phyloP scores from a whole-genome alignment of 2,113 vertebrate genomes.

The Microcebus ravelobensis region DNA sequence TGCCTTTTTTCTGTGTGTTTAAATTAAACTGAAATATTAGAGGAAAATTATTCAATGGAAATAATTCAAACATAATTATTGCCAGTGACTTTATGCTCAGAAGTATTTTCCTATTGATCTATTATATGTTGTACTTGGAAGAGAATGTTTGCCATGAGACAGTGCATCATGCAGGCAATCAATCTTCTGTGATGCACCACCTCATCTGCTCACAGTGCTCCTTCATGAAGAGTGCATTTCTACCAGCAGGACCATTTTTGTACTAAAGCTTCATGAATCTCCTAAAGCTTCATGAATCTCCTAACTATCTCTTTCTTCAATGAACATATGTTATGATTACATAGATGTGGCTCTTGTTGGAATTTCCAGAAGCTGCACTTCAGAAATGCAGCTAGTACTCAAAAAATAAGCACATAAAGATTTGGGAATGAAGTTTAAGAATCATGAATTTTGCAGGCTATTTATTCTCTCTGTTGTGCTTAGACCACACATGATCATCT shows the following conservation, averaged over 20 bases:
- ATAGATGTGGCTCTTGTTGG: constrained; percentile 56
- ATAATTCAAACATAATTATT: constrained; percentile 70
- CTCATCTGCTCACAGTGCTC: background rate
- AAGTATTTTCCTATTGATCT: constrained; percentile 67
- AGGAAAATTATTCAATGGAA: constrained; percentile 43
- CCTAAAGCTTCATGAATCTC: constrained; percentile 65
- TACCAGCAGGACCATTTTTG: background rate
- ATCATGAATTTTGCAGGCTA: background rate
- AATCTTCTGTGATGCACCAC: background rate
- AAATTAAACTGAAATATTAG: constrained; percentile 44
- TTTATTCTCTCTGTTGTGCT: constrained; percentile 11
- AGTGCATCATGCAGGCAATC: constrained; percentile 35
- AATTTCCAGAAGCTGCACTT: constrained; percentile 65
- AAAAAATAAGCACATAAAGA: constrained; percentile 25
- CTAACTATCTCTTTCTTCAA: constrained; percentile 38
- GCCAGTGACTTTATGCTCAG: constrained; percentile 39
- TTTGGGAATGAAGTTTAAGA: constrained; percentile 35
- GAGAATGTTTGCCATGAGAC: constrained; percentile 37
- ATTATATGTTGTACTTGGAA: constrained; percentile 41
- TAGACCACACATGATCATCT: background rate
- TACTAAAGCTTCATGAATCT: constrained; percentile 66
- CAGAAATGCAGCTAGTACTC: constrained; percentile 52
- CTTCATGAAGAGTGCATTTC: background rate
- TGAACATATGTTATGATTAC: constrained; percentile 64
- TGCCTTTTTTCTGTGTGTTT: background rate